phyloP scores from a whole-genome alignment of 2,888 invertebrate species.

The Didymodactylos carnosus region DNA sequence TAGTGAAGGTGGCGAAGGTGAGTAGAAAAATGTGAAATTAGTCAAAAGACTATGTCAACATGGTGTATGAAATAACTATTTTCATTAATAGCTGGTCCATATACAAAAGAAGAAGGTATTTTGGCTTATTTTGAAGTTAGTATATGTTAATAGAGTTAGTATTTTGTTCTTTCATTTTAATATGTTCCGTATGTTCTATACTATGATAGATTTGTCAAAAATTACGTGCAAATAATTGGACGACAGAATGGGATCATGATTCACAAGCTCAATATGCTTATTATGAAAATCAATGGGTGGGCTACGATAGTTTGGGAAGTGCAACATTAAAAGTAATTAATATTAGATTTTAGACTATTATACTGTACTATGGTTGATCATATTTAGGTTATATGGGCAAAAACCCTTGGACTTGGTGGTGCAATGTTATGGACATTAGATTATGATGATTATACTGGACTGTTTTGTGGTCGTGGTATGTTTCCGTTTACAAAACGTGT shows the following conservation, averaged over 20 bases:
- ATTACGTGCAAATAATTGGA: constrained; percentile 9
- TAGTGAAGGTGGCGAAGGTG: too few species aligned
- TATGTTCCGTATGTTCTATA: too few species aligned
- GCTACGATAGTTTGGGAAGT: not conserved
- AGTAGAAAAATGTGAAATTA: too few species aligned
- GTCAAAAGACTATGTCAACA: too few species aligned
- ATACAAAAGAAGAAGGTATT: constrained; percentile 12
- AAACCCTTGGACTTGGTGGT: not conserved
- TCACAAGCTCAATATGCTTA: not conserved
- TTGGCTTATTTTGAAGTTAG: constrained; percentile 11
- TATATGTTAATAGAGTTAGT: not conserved
- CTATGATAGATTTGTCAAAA: constrained; percentile 4
- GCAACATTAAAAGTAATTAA: not conserved
- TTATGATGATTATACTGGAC: not conserved
- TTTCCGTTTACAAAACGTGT: not conserved
- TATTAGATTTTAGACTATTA: not conserved
- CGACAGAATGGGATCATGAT: constrained; percentile 10
- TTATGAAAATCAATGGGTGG: not conserved
- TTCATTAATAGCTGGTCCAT: not conserved
- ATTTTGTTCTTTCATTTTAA: not conserved
- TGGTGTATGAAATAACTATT: too few species aligned
- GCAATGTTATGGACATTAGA: not conserved
- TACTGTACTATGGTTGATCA: not conserved
- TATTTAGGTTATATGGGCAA: not conserved
- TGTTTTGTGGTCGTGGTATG: not conserved